These are phyloP conservation scores for Andricus curvator DNA, from an alignment of 2,888 invertebrate genomes.

Conservation along the genomic window DNA sequence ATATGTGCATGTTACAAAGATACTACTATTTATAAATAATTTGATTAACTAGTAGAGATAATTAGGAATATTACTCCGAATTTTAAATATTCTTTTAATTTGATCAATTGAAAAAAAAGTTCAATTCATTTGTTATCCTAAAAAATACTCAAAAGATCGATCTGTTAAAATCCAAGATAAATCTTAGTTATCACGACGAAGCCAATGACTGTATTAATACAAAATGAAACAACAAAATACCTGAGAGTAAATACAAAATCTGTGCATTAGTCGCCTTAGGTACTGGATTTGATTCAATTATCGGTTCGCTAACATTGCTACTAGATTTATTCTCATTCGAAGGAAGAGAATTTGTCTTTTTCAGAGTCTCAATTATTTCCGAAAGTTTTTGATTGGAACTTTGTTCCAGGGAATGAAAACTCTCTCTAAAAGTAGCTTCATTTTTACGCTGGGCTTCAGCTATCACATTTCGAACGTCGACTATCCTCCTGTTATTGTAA, in stretches of 20 bases:
- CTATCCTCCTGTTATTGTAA: conserved; percentile 71
- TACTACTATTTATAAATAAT: background rate
- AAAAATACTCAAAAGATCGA: background rate
- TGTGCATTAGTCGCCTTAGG: background rate
- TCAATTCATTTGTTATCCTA: background rate
- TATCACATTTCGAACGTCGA: conserved; percentile 65
- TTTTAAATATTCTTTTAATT: background rate
- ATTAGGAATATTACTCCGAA: background rate
- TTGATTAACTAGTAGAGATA: background rate
- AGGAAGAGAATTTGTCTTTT: background rate
- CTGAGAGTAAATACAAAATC: background rate
- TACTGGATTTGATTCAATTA: background rate
- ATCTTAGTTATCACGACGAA: background rate
- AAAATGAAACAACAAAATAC: conserved; percentile 5
- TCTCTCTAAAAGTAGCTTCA: conserved; percentile 58
- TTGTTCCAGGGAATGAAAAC: conserved; percentile 55
- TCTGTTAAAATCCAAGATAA: background rate
- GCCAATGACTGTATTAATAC: conserved; percentile 7
- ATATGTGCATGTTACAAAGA: background rate
- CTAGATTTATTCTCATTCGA: background rate
- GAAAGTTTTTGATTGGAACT: conserved; percentile 53
- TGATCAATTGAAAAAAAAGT: background rate
- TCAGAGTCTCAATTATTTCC: conserved; percentile 41
- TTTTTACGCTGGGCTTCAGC: conserved; percentile 63
- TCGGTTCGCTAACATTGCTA: background rate